Base-by-base conservation (phyloP, 2,888 invertebrate species). In the Andrena minutula region DNA sequence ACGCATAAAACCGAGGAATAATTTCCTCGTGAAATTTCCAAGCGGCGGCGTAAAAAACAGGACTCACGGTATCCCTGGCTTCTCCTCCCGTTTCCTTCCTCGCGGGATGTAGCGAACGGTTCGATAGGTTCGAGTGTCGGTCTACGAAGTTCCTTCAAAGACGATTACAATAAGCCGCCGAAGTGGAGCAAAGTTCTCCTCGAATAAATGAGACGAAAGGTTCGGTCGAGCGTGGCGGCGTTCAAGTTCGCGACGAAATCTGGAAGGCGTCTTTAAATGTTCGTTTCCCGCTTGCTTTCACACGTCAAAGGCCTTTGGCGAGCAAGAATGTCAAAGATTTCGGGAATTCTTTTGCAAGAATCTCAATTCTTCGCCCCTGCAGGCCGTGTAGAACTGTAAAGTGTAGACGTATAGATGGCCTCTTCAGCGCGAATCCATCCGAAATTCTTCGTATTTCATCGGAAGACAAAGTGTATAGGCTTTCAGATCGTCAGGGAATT, bases 111-210 rank as follows among this genome's bases (percentile, higher is more conserved):
- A 72, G 79, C 51, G 73, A 51, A 76, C 75, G 68, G 58, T 61
- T 76, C 51, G 32, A 71, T 56, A 79, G 78, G 63, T 75, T 49
- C 26, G n/a, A 56, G 47, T 35, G 41, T n/a, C 32, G 51, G 69
- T 64, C 32, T 53, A 35, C 30, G 30, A 84, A 79, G 69, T 83
- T 83, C 77, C 77, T 83, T 82, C 51, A 49, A 79, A 86, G 41
- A 75, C 87, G 94, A 94, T 71, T 92, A 88, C 85, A 68, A 72
- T 83, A 83, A 85, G 77, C 77, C 56, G 71, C 3, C 66, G 63
- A 56, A 63, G n/a, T 68, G 78, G 68, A 41, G 71, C 68, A 32
- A 78, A 72, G 77, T 64, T 77, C 56, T 71, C 61, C 72, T 49
- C 58, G 56, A 77, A 68, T 78, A 84, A 88, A 89, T 83, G 86